phyloP scores from a whole-genome alignment of 2,797 vertebrate genomes.

The Chaetodon trifasciatus region DNA sequence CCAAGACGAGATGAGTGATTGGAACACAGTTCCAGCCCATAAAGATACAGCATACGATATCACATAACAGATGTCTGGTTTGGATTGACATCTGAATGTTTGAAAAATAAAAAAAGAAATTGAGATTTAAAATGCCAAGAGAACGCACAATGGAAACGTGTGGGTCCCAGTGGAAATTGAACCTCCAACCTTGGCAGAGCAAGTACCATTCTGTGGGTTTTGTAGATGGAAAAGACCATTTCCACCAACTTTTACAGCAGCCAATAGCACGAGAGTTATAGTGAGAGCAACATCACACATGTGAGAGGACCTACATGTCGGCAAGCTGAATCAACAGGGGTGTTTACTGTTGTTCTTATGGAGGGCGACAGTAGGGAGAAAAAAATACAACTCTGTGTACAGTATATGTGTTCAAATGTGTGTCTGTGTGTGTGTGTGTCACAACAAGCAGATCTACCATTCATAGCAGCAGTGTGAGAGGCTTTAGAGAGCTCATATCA shows the following conservation, averaged over 20 bases:
- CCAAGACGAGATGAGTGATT: constrained; percentile 38
- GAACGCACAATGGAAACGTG: constrained; percentile 48
- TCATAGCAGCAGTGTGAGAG: constrained; percentile 28
- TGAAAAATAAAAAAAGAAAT: constrained; percentile 30
- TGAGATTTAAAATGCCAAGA: constrained; percentile 29
- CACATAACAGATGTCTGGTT: constrained; percentile 55
- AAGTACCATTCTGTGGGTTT: constrained; percentile 9
- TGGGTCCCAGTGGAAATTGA: constrained; percentile 27
- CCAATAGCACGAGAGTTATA: background rate
- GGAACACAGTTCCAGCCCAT: constrained; percentile 48
- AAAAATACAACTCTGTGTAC: background rate
- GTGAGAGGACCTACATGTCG: constrained; percentile 25
- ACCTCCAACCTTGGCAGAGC: constrained; percentile 29
- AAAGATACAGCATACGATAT: constrained; percentile 51
- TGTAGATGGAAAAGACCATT: constrained; percentile 13
- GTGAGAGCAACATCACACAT: background rate
- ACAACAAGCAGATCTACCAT: constrained; percentile 17
- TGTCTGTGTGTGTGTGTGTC: background rate
- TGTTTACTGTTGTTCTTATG: constrained; percentile 39
- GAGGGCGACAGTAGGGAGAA: background rate
- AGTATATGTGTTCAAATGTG: background rate
- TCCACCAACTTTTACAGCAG: background rate
- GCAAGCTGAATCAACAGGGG: constrained; percentile 32
- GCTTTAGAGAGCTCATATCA: constrained; percentile 34
- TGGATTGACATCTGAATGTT: constrained; percentile 58